Percentiles rank a stretch among this genome's conserved stretches.
Conservation (phyloP, 2,888 invertebrate species). For the Noctua janthina region DNA sequence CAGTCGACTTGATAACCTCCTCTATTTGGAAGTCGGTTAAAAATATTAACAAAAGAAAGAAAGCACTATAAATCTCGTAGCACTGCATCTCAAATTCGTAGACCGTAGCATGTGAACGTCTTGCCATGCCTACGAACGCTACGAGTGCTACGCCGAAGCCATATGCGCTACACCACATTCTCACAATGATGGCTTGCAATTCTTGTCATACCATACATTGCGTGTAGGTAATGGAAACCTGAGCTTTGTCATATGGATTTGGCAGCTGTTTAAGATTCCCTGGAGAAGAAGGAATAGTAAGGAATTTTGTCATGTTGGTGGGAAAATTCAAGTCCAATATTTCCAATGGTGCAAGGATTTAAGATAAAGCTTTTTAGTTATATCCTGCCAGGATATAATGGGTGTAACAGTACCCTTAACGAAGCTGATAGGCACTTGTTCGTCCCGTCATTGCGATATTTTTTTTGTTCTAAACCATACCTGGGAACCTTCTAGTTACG, state of each 20-base stretch:
- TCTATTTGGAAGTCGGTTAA: too few relatives aligned
- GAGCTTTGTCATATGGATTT: background rate
- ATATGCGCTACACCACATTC: constrained; percentile 30
- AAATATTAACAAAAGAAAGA: too few relatives aligned
- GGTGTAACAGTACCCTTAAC: too few relatives aligned
- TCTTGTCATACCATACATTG: constrained; percentile 9
- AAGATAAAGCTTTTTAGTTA: background rate
- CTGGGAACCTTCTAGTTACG: too few relatives aligned
- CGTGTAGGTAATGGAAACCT: background rate
- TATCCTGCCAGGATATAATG: too few relatives aligned
- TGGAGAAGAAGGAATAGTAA: background rate
- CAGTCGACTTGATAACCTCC: too few relatives aligned
- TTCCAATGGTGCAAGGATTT: too few relatives aligned
- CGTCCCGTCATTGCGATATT: too few relatives aligned
- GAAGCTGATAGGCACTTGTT: too few relatives aligned
- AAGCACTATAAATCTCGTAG: constrained; percentile 16
- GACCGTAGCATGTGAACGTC: constrained; percentile 13
- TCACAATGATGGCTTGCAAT: background rate
- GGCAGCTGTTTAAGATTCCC: constrained; percentile 7
- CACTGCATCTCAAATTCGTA: constrained; percentile 11
- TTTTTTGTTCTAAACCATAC: too few relatives aligned
- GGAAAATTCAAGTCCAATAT: background rate
- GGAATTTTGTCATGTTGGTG: background rate
- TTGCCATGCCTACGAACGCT: constrained; percentile 16
- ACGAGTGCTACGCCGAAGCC: constrained; percentile 30